A percentile compares a stretch with the other conserved stretches of the same genome.
Evolutionary conservation across 2,888 invertebrate genomes (phyloP).

Genomic region (Vanessa cardui): DNA sequence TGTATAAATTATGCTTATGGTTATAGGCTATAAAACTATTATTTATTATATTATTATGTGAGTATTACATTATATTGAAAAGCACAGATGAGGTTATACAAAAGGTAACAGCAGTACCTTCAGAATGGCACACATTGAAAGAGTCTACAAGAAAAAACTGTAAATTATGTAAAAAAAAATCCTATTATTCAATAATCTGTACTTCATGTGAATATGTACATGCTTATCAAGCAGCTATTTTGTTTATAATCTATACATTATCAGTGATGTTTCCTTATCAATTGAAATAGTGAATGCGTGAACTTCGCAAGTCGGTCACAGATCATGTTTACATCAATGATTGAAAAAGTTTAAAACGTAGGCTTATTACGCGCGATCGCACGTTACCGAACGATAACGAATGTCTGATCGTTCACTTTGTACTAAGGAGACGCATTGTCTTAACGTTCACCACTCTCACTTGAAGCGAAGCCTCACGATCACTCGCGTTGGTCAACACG

Average conservation of each 20-base stretch:
- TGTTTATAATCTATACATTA: slow-evolving; percentile 8
- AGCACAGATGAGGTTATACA: slow-evolving; percentile 75
- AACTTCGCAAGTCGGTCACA: slow-evolving; percentile 18
- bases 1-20: slow-evolving; percentile 82
- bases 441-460: slow-evolving; percentile 67
- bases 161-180: slow-evolving; percentile 66
- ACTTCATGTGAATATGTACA: slow-evolving; percentile 79
- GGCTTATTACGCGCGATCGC: slow-evolving; percentile 51
- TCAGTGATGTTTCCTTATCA: slow-evolving; percentile 12
- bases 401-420: slow-evolving; percentile 52
- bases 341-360: slow-evolving; percentile 31
- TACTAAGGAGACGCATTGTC: slow-evolving; percentile 64
- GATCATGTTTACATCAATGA: slow-evolving; percentile 27
- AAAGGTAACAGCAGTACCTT: slow-evolving; percentile 74
- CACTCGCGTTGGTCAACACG: slow-evolving; percentile 74
- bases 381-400: slow-evolving; percentile 34
- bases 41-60: slow-evolving; percentile 69
- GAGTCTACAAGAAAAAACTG: slow-evolving; percentile 67
- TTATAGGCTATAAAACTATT: slow-evolving; percentile 70
- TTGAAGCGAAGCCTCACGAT: slow-evolving; percentile 57
- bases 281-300: not conserved
- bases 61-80: slow-evolving; percentile 77
- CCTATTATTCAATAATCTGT: slow-evolving; percentile 70
- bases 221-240: slow-evolving; percentile 34
- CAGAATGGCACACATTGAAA: slow-evolving; percentile 76